Evolutionary conservation across 2,888 invertebrate species (phyloP).

Genomic region (Hirtodrosophila duncani): DNA sequence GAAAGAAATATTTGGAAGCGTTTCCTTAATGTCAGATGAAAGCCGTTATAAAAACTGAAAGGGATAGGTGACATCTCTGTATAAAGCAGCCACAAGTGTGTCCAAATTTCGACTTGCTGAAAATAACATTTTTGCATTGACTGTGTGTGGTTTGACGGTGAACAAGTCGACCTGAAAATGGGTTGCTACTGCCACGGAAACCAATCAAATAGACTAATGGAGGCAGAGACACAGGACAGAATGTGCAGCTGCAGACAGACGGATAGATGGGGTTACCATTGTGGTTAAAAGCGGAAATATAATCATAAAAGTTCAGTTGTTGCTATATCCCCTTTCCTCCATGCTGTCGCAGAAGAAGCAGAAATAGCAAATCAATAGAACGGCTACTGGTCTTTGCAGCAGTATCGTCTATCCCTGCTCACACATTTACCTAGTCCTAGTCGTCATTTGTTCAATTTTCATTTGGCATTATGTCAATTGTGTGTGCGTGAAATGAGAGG

Average conservation of each 20-base stretch:
- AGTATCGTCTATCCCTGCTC: constrained; percentile 19
- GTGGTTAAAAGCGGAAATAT: too few relatives aligned
- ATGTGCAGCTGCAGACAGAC: background rate
- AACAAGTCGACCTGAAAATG: constrained; percentile 1
- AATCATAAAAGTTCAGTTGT: too few relatives aligned
- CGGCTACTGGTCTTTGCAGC: too few relatives aligned
- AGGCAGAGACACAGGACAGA: constrained; percentile 5
- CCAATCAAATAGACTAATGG: constrained; percentile 36
- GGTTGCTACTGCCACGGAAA: constrained; percentile 48
- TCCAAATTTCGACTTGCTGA: background rate
- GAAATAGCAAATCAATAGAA: constrained; percentile 33
- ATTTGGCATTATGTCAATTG: constrained; percentile 39
- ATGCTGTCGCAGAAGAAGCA: constrained; percentile 1
- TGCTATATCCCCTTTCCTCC: background rate
- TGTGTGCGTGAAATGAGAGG: constrained; percentile 47
- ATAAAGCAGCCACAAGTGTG: constrained; percentile 6
- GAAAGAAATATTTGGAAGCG: too few relatives aligned
- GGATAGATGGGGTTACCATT: background rate
- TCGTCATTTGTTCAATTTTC: constrained; percentile 5
- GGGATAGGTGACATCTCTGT: constrained; percentile 21
- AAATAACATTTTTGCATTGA: too few relatives aligned
- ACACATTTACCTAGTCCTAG: constrained; percentile 32
- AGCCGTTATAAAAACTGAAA: constrained; percentile 21
- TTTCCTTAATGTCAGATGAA: too few relatives aligned
- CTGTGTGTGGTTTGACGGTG: background rate